phyloP scores from a whole-genome alignment of 2,797 vertebrate species.

The Characodon lateralis region DNA sequence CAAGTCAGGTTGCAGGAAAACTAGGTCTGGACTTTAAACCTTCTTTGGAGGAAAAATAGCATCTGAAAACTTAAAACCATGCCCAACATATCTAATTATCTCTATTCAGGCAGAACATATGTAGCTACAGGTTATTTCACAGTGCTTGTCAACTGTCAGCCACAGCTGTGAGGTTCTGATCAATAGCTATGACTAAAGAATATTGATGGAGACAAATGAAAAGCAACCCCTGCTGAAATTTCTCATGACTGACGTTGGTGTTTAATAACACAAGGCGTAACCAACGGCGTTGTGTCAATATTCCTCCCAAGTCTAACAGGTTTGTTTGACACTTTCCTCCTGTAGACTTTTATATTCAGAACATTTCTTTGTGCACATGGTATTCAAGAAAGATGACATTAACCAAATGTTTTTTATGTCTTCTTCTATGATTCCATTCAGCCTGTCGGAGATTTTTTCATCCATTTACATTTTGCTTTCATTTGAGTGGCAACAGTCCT shows the following conservation, averaged over 20 bases:
- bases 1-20: not conserved
- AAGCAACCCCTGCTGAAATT: slow-evolving; percentile 2
- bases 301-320: not conserved
- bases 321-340: not conserved
- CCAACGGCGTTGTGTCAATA: not conserved
- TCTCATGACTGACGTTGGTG: not conserved
- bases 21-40: not conserved
- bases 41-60: slow-evolving; percentile 10
- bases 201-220: slow-evolving; percentile 4
- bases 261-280: not conserved
- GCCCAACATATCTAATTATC: slow-evolving; percentile 19
- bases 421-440: not conserved
- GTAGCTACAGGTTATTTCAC: slow-evolving; percentile 23
- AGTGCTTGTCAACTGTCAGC: not conserved
- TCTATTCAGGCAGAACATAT: slow-evolving; percentile 1
- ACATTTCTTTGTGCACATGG: too few species aligned
- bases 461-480: slow-evolving; percentile 12
- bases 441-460: slow-evolving; percentile 17
- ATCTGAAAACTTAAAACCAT: not conserved
- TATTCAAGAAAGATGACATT: not conserved
- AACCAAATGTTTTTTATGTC: not conserved
- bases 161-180: not conserved
- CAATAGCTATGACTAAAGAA: slow-evolving; percentile 12
- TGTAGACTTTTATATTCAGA: not conserved
- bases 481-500: slow-evolving; percentile 9